Conservation (phyloP, 2,888 invertebrate genomes). For the Adelognathus sp. region DNA sequence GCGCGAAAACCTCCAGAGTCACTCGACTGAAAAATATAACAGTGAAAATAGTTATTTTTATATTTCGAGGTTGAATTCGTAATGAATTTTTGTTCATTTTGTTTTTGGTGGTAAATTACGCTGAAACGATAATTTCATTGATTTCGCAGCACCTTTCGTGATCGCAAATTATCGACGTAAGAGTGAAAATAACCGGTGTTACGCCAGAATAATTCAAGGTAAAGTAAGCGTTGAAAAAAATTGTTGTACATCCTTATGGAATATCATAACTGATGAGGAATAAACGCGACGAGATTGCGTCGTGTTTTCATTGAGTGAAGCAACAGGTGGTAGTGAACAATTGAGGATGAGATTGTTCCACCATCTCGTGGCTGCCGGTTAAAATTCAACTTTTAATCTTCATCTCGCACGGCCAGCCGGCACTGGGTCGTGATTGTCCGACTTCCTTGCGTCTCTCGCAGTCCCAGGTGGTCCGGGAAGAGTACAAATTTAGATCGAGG, state of each 20-base stretch:
- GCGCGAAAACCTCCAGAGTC: conserved; percentile 75
- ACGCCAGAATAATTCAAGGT: too few species aligned
- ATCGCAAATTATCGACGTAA: too few species aligned
- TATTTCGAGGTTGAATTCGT: too few species aligned
- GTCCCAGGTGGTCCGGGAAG: background rate
- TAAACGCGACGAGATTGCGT: background rate
- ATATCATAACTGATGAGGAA: too few species aligned
- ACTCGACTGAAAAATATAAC: conserved; percentile 71
- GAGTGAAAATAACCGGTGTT: too few species aligned
- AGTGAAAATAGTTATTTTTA: background rate
- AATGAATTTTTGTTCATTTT: too few species aligned
- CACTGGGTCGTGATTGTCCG: background rate
- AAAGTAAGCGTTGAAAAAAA: background rate
- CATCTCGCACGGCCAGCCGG: background rate
- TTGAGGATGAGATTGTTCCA: background rate
- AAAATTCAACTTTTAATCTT: background rate
- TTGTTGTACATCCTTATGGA: background rate
- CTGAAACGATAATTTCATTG: too few species aligned
- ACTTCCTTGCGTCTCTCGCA: background rate
- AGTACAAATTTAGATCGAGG: conserved; percentile 18
- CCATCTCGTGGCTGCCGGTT: background rate
- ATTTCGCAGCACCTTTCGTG: too few species aligned
- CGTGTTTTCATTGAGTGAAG: conserved; percentile 3
- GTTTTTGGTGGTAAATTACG: too few species aligned
- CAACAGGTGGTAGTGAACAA: conserved; percentile 51